Conservation (phyloP, 2,797 vertebrate genomes). For the Gymnothorax javanicus region DNA sequence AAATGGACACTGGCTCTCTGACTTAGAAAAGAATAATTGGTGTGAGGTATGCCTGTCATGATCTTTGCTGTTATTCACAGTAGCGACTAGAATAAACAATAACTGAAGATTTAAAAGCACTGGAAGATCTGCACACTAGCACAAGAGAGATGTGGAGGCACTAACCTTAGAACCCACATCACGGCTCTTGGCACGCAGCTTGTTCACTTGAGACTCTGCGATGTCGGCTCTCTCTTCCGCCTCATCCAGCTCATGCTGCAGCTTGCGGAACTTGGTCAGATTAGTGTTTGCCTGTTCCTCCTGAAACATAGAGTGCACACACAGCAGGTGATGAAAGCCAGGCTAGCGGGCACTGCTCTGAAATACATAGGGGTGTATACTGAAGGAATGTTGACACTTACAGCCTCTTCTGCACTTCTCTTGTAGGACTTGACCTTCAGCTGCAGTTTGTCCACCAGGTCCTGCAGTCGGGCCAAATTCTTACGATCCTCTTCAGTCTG, state of each 20-base stretch:
- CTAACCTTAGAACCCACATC: slow-evolving; percentile 17
- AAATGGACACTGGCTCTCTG: neutral
- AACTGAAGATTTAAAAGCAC: neutral
- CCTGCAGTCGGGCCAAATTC: slow-evolving; percentile 17
- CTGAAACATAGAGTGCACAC: slow-evolving; percentile 55
- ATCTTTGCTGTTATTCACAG: neutral
- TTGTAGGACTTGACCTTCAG: slow-evolving; percentile 20
- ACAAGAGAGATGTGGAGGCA: neutral
- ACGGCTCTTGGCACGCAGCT: slow-evolving; percentile 17
- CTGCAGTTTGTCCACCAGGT: slow-evolving; percentile 18
- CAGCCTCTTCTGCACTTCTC: slow-evolving; percentile 18
- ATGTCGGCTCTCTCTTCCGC: slow-evolving; percentile 78
- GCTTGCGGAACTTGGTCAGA: slow-evolving; percentile 77
- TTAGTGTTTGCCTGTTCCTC: slow-evolving; percentile 79
- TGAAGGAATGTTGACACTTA: neutral
- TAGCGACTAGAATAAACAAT: neutral
- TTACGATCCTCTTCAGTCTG: slow-evolving; percentile 17
- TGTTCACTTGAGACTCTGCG: slow-evolving; percentile 65
- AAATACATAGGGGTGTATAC: neutral
- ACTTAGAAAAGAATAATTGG: neutral
- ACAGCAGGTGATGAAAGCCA: slow-evolving; percentile 2
- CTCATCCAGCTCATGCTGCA: slow-evolving; percentile 77
- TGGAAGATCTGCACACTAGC: neutral
- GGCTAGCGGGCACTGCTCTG: neutral
- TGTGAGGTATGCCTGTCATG: neutral